phyloP scores from a whole-genome alignment of 1,140 invertebrate genomes.

The Homalodisca vitripennis region DNA sequence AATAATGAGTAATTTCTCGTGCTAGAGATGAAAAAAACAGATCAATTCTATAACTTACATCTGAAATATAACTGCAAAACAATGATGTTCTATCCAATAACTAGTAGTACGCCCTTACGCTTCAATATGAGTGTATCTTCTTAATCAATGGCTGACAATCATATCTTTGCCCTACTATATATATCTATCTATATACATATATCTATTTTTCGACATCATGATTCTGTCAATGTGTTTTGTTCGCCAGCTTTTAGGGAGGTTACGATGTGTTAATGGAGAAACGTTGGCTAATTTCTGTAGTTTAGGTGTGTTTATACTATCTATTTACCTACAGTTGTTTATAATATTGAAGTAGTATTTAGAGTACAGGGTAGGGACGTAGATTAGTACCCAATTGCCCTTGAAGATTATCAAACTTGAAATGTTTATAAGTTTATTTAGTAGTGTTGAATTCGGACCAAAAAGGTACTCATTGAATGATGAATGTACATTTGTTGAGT shows the following conservation, averaged over 20 bases:
- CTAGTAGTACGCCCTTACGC: constrained; percentile 14
- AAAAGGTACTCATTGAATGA: constrained; percentile 17
- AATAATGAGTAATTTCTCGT: background rate
- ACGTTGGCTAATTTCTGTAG: constrained; percentile 7
- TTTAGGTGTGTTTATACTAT: constrained; percentile 24
- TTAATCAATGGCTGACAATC: constrained; percentile 32
- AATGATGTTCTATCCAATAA: background rate
- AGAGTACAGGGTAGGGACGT: constrained; percentile 25
- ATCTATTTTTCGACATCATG: constrained; percentile 20
- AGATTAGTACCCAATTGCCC: constrained; percentile 13
- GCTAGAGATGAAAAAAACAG: background rate
- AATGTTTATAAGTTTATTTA: constrained; percentile 23
- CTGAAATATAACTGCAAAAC: background rate
- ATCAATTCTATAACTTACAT: background rate
- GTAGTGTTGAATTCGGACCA: constrained; percentile 30
- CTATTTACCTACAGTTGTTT: constrained; percentile 24
- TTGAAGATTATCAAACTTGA: background rate
- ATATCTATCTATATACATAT: constrained; percentile 22
- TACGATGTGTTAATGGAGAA: background rate
- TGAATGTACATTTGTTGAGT: background rate
- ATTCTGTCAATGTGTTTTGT: constrained; percentile 22
- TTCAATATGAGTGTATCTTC: constrained; percentile 22
- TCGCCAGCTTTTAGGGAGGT: constrained; percentile 20
- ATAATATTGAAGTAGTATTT: constrained; percentile 25
- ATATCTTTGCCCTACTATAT: constrained; percentile 22